Percentiles rank a stretch among this genome's conserved stretches.
These are phyloP conservation scores for Silurus meridionalis DNA, from an alignment of 2,113 vertebrate species.

Conservation along the genomic window DNA sequence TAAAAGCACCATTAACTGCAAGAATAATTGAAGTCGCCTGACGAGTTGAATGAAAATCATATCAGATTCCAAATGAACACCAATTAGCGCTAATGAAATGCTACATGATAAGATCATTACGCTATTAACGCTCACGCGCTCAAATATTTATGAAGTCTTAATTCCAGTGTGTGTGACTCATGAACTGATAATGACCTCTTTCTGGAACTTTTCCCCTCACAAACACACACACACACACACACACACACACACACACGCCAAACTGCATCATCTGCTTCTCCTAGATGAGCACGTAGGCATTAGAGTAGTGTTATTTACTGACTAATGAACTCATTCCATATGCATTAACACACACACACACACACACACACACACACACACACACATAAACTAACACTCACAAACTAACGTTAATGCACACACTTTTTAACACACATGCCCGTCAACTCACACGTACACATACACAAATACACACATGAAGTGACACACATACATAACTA, in stretches of 20 bases:
- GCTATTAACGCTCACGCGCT: slow-evolving; percentile 64
- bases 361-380: too few species aligned
- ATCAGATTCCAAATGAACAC: slow-evolving; percentile 74
- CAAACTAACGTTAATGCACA: too few species aligned
- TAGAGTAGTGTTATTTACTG: slow-evolving; percentile 23
- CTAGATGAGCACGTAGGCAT: slow-evolving; percentile 22
- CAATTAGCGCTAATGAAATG: slow-evolving; percentile 69
- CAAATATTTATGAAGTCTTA: slow-evolving; percentile 67
- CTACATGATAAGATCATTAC: slow-evolving; percentile 68
- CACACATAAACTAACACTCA: too few species aligned
- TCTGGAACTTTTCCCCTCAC: slow-evolving; percentile 37
- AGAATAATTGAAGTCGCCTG: slow-evolving; percentile 62
- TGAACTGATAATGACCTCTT: slow-evolving; percentile 37
- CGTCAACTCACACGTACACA: too few species aligned
- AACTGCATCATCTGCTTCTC: neutral
- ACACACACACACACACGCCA: slow-evolving; percentile 6
- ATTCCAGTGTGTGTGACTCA: slow-evolving; percentile 62
- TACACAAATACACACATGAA: too few species aligned
- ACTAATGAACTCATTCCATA: slow-evolving; percentile 30
- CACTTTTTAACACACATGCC: too few species aligned
- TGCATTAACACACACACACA: too few species aligned
- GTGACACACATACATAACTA: too few species aligned
- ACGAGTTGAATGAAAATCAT: slow-evolving; percentile 69
- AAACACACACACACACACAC: neutral
- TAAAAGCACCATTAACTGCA: slow-evolving; percentile 62